These are phyloP conservation scores for Dicranocentrus wangi DNA, from an alignment of 2,888 invertebrate genomes.

Conservation along the genomic window DNA sequence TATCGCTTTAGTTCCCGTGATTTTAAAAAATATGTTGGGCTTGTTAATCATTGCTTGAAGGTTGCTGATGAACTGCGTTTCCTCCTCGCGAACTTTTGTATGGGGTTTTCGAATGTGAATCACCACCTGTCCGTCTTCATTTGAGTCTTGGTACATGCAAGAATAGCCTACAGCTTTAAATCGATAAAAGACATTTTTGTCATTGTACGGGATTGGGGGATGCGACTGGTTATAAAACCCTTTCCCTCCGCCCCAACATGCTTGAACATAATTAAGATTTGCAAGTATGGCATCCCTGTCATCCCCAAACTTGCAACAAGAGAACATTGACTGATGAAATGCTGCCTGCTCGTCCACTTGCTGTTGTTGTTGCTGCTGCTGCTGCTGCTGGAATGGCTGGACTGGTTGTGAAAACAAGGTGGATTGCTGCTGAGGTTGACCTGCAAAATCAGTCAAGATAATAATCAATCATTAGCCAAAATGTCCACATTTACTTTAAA, in stretches of 20 bases:
- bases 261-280: slow-evolving; percentile 95
- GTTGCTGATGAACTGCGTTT: slow-evolving; percentile 82
- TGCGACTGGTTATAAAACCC: slow-evolving; percentile 86
- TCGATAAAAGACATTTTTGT: slow-evolving; percentile 91
- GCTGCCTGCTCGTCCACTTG: slow-evolving; percentile 80
- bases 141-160: slow-evolving; percentile 87
- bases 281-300: slow-evolving; percentile 94
- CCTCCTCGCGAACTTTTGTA: slow-evolving; percentile 78
- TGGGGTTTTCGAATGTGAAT: slow-evolving; percentile 86
- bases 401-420: neutral
- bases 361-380: slow-evolving; percentile 74
- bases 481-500: too few species aligned
- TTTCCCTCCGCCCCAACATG: slow-evolving; percentile 88
- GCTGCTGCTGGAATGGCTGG: too few species aligned
- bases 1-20: slow-evolving; percentile 85
- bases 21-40: slow-evolving; percentile 85
- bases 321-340: slow-evolving; percentile 83
- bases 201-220: slow-evolving; percentile 87
- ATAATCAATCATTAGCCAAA: too few species aligned
- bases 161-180: slow-evolving; percentile 97
- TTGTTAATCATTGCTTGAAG: slow-evolving; percentile 85
- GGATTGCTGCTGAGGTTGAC: slow-evolving; percentile 12
- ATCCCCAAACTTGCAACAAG: slow-evolving; percentile 91
- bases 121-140: slow-evolving; percentile 92
- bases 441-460: neutral